These are phyloP conservation scores for Scarus forsteni DNA, from an alignment of 2,797 vertebrate species.

Conservation along the genomic window DNA sequence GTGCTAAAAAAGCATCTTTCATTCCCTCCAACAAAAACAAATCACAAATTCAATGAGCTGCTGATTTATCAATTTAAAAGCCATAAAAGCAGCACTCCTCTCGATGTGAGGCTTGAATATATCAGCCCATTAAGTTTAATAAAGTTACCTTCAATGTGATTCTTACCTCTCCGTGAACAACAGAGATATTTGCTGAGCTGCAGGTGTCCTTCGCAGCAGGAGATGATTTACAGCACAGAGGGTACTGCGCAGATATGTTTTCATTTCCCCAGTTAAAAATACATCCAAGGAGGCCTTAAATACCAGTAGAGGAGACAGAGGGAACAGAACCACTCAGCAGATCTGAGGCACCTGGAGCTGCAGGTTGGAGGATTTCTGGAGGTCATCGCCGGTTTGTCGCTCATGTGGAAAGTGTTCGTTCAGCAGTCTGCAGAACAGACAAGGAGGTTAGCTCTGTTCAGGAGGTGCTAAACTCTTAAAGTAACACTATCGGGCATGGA, in stretches of 20 bases:
- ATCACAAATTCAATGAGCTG: too few relatives aligned
- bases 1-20: neutral
- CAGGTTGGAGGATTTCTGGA: neutral
- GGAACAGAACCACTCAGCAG: conserved; percentile 70
- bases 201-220: conserved; percentile 36
- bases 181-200: conserved; percentile 29
- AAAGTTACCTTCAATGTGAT: neutral
- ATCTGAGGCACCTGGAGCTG: conserved; percentile 68
- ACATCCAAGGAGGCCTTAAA: conserved; percentile 48
- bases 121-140: neutral
- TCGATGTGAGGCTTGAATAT: neutral
- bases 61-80: neutral
- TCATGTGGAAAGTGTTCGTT: conserved; percentile 12
- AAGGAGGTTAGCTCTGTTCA: neutral
- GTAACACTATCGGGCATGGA: neutral
- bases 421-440: conserved; percentile 7
- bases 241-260: conserved; percentile 40
- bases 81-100: neutral
- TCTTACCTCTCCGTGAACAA: conserved; percentile 24
- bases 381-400: neutral
- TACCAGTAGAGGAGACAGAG: conserved; percentile 36
- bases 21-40: neutral
- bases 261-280: conserved; percentile 69
- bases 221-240: conserved; percentile 60
- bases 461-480: neutral